A percentile compares a stretch with the other conserved stretches of the same genome.
Evolutionary conservation across 1,140 invertebrate species (phyloP).

Genomic region (Diploscapter pachys): DNA sequence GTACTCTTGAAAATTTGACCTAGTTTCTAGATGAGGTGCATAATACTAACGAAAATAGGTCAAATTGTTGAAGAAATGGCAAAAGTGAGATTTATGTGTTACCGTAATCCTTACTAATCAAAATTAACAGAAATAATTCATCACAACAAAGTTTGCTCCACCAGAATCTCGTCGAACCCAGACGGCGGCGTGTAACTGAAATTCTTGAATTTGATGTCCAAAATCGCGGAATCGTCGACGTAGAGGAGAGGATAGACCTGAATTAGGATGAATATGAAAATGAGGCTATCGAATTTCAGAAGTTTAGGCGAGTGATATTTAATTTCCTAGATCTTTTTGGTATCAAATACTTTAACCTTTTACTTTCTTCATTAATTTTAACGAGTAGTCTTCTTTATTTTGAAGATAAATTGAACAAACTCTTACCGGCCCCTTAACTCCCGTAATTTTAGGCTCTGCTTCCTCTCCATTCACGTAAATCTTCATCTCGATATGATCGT

Average conservation of each 20-base stretch:
- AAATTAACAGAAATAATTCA: too few relatives aligned
- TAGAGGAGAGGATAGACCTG: slow-evolving; percentile 86
- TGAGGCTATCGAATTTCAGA: not conserved
- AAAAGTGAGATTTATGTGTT: too few relatives aligned
- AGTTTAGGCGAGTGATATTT: too few relatives aligned
- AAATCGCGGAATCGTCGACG: slow-evolving; percentile 92
- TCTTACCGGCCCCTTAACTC: slow-evolving; percentile 25
- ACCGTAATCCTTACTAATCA: too few relatives aligned
- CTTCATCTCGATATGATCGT: slow-evolving; percentile 92
- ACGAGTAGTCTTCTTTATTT: not conserved
- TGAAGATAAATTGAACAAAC: not conserved
- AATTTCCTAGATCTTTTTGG: too few relatives aligned
- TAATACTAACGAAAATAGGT: too few relatives aligned
- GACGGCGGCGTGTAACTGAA: slow-evolving; percentile 78
- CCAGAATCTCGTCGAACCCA: slow-evolving; percentile 91
- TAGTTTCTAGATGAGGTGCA: too few relatives aligned
- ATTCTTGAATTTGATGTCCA: slow-evolving; percentile 86
- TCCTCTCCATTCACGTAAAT: slow-evolving; percentile 86
- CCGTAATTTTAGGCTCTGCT: slow-evolving; percentile 18
- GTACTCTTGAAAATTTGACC: too few relatives aligned
- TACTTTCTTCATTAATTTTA: too few relatives aligned
- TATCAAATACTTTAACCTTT: too few relatives aligned
- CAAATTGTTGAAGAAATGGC: too few relatives aligned
- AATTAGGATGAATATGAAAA: not conserved
- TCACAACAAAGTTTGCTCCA: slow-evolving; percentile 93